phyloP scores from a whole-genome alignment of 2,888 invertebrate genomes.

The Melinopterus prodromus region DNA sequence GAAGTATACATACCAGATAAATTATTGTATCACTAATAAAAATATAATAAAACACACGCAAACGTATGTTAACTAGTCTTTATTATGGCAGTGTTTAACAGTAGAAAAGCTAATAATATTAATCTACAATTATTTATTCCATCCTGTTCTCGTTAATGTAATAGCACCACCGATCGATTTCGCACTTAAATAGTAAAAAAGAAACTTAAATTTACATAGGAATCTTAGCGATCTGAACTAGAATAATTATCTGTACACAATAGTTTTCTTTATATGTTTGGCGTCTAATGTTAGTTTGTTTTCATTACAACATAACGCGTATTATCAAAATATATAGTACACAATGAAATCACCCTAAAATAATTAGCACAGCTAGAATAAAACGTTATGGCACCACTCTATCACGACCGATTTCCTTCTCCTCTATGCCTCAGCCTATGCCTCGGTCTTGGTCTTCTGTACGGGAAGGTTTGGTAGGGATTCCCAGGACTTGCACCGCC shows the following conservation, averaged over 20 bases:
- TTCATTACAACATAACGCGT: not conserved
- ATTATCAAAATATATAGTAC: not conserved
- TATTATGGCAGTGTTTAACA: not conserved
- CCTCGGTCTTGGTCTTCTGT: constrained; percentile 23
- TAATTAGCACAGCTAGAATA: constrained; percentile 25
- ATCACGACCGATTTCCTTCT: constrained; percentile 29
- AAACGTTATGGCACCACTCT: constrained; percentile 34
- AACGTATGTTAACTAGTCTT: not conserved
- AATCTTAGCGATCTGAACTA: not conserved
- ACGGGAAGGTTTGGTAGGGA: not conserved
- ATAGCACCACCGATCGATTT: not conserved
- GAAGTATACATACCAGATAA: too few relatives aligned
- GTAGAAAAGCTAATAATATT: not conserved
- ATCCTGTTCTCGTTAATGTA: not conserved
- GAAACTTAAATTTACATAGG: constrained; percentile 13
- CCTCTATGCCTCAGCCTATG: constrained; percentile 14
- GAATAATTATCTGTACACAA: not conserved
- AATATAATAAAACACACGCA: not conserved
- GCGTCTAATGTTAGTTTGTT: not conserved
- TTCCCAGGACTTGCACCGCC: constrained; percentile 9
- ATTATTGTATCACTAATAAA: too few relatives aligned
- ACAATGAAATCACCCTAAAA: constrained; percentile 18
- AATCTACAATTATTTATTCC: not conserved
- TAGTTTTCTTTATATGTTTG: not conserved
- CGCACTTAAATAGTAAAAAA: constrained; percentile 17